These are phyloP conservation scores for Aphaenogaster rudis DNA, from an alignment of 1,140 invertebrate genomes.

Conservation along the genomic window DNA sequence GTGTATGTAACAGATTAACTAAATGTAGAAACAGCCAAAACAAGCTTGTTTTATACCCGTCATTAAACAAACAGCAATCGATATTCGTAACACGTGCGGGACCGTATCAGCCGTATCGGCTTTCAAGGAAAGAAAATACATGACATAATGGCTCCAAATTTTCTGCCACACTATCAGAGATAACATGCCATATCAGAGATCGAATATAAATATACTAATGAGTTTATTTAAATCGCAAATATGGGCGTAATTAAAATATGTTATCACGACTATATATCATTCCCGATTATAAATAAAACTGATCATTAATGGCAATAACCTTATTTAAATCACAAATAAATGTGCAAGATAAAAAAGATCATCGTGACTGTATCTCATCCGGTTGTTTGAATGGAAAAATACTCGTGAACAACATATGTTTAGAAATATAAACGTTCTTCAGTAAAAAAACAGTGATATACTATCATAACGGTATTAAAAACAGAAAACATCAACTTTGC, in stretches of 20 bases:
- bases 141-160: not conserved
- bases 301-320: constrained; percentile 13
- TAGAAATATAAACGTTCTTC: not conserved
- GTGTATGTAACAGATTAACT: not conserved
- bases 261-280: constrained; percentile 16
- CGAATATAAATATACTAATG: not conserved
- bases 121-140: constrained; percentile 9
- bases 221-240: constrained; percentile 38
- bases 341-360: constrained; percentile 22
- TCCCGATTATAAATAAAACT: not conserved
- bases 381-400: constrained; percentile 11
- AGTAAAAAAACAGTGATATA: not conserved
- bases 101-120: not conserved
- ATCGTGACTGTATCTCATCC: constrained; percentile 16
- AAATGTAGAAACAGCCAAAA: not conserved
- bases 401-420: not conserved
- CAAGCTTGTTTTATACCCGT: not conserved
- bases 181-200: not conserved
- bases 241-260: not conserved
- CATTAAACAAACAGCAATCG: not conserved
- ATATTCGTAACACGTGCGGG: not conserved
- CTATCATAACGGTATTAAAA: not conserved
- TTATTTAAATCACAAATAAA: constrained; percentile 25
- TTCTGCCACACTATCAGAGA: not conserved
- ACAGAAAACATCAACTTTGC: not conserved